Evolutionary conservation across 2,797 vertebrate species (phyloP).

Genomic region (Vultur gryphus): DNA sequence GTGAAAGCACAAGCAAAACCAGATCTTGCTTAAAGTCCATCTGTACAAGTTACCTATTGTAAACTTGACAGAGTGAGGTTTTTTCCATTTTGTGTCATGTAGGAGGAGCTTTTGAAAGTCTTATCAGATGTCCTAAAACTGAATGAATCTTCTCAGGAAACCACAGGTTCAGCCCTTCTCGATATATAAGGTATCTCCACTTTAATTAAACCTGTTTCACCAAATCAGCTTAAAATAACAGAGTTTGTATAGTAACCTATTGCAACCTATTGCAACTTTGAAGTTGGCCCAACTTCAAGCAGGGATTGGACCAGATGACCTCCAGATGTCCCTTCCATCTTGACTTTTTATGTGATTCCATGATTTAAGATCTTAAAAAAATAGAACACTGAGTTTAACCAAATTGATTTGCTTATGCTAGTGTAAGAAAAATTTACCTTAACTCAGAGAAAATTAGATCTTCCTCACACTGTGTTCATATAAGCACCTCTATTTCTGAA

Average conservation of each 20-base stretch:
- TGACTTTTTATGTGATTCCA: background rate
- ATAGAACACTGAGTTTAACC: fast-evolving
- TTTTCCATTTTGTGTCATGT: background rate
- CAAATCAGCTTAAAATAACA: background rate
- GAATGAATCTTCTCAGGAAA: background rate
- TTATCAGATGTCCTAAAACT: background rate
- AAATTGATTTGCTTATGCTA: background rate
- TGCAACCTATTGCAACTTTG: background rate
- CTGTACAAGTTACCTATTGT: background rate
- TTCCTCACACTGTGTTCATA: background rate
- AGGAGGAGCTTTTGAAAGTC: background rate
- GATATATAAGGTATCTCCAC: background rate
- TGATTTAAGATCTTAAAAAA: background rate
- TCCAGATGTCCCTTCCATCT: background rate
- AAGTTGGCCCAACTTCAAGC: background rate
- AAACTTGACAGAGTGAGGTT: background rate
- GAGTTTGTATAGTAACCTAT: background rate
- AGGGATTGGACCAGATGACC: background rate
- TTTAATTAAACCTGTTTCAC: background rate
- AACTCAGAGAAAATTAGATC: background rate
- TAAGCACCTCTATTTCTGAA: background rate
- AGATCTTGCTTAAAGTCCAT: background rate
- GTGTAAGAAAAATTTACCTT: background rate
- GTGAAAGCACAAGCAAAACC: background rate
- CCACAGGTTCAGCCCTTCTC: background rate